Evolutionary conservation across 2,888 invertebrate species (phyloP).

Genomic region (Hymenopus coronatus): DNA sequence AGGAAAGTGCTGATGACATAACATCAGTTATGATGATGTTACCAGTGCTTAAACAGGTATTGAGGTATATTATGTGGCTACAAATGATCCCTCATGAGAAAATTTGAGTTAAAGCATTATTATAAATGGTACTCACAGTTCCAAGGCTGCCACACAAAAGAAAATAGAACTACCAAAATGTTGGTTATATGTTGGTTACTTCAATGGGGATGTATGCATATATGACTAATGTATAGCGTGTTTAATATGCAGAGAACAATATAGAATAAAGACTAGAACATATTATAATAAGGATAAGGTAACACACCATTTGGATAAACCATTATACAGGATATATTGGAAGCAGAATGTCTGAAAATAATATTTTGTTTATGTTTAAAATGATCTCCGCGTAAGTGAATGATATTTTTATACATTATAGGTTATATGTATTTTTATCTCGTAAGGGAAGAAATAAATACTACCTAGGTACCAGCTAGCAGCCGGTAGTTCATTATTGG

Average conservation of each 20-base stretch:
- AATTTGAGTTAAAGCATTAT: too few species aligned
- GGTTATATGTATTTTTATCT: background rate
- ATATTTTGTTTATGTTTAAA: background rate
- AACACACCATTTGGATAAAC: background rate
- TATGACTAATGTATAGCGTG: background rate
- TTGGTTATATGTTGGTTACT: too few species aligned
- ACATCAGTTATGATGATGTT: too few species aligned
- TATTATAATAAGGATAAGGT: background rate
- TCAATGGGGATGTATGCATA: background rate
- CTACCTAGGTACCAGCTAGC: background rate
- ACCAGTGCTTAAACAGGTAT: too few species aligned
- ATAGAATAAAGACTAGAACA: background rate
- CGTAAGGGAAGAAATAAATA: background rate
- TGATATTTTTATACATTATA: background rate
- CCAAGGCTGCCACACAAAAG: too few species aligned
- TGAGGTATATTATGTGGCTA: too few species aligned
- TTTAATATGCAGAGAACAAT: background rate
- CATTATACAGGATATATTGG: background rate
- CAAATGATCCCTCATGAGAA: too few species aligned
- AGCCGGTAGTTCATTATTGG: too few species aligned
- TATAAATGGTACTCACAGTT: too few species aligned
- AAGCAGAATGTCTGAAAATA: background rate
- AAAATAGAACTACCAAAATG: too few species aligned
- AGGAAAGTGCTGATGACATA: too few species aligned
- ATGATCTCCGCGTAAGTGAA: background rate